Conservation (phyloP, 2,888 invertebrate genomes). For the Eupithecia pulchellata region DNA sequence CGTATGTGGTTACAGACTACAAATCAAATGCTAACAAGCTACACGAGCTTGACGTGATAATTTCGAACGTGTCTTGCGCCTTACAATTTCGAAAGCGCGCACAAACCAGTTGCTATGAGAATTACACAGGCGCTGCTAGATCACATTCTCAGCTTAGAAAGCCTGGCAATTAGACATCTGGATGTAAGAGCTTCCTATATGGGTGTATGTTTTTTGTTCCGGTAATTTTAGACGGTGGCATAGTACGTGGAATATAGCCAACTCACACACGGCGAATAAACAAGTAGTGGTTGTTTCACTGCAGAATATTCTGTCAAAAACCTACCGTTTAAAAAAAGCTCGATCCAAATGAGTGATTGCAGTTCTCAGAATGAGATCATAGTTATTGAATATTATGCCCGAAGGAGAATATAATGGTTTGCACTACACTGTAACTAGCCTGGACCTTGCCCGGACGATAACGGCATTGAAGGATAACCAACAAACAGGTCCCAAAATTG, state of each 20-base stretch:
- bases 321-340: no score
- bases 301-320: background rate
- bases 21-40: constrained; percentile 11
- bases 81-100: constrained; percentile 26
- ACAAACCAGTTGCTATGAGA: constrained; percentile 36
- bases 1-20: constrained; percentile 1
- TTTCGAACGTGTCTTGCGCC: constrained; percentile 14
- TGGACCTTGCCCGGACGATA: no score
- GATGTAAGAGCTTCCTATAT: constrained; percentile 38
- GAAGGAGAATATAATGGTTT: no score
- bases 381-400: no score
- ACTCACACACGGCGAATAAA: background rate
- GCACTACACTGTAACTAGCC: background rate
- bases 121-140: constrained; percentile 31
- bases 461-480: background rate
- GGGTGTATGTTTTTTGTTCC: constrained; percentile 37
- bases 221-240: constrained; percentile 25
- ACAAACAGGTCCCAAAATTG: background rate
- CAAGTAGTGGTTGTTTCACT: background rate
- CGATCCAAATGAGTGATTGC: no score
- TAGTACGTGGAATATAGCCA: background rate
- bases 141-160: constrained; percentile 32
- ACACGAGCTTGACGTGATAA: constrained; percentile 11
- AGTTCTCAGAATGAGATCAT: no score
- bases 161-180: constrained; percentile 43